Conservation (phyloP, 2,888 invertebrate species). For the Onthophagus sagittarius region DNA sequence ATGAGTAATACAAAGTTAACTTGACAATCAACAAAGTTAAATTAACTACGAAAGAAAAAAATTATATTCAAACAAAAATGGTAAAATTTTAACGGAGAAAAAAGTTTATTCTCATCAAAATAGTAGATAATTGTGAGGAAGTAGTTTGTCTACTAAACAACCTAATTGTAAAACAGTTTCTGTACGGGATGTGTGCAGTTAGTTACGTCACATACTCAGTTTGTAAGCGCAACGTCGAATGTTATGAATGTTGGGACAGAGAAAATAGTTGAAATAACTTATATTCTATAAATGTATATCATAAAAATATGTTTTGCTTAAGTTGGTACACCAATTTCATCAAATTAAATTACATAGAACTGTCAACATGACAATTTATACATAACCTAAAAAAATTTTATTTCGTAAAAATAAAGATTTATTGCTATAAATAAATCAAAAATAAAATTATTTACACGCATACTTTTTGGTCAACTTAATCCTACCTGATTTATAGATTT, state of each 20-base stretch:
- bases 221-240: neutral
- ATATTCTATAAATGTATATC: no score
- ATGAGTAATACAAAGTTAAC: neutral
- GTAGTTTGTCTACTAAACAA: slow-evolving; percentile 3
- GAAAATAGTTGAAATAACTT: no score
- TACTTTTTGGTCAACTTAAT: neutral
- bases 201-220: slow-evolving; percentile 15
- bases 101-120: neutral
- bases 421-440: no score
- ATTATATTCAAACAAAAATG: neutral
- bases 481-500: neutral
- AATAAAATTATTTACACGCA: neutral
- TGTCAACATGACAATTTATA: no score
- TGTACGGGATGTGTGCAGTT: slow-evolving; percentile 11
- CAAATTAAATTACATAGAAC: no score
- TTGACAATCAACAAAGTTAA: neutral
- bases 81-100: neutral
- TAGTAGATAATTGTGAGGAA: slow-evolving; percentile 1
- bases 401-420: no score
- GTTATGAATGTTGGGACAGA: neutral
- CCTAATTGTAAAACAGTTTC: neutral
- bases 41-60: neutral
- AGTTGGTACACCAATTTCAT: no score
- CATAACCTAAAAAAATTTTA: no score
- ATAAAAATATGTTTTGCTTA: no score